Evolutionary conservation across 1,140 invertebrate species (phyloP).

Genomic region (Parapsyche elsis): DNA sequence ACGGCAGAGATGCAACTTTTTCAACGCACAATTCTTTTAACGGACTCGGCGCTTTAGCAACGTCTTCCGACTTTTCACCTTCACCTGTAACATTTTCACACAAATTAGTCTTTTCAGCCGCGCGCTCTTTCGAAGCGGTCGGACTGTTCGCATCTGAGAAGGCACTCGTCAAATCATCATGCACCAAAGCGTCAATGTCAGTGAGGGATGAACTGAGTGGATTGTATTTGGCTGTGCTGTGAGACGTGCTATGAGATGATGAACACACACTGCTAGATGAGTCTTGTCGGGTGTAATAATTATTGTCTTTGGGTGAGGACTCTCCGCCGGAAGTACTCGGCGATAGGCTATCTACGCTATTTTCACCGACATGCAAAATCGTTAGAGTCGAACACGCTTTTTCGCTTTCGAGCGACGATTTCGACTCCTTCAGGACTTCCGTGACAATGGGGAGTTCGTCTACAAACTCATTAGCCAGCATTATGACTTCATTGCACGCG

Average conservation of each 20-base stretch:
- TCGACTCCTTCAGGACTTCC: conserved; percentile 42
- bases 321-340: conserved; percentile 40
- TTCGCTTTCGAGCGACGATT: conserved; percentile 11
- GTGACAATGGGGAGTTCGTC: conserved; percentile 50
- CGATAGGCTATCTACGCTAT: neutral
- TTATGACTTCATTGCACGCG: conserved; percentile 54
- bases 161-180: conserved; percentile 59
- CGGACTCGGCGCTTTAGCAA: conserved; percentile 51
- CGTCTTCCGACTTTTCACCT: conserved; percentile 27
- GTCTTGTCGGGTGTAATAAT: conserved; percentile 64
- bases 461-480: conserved; percentile 52
- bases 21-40: conserved; percentile 71
- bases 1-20: conserved; percentile 73
- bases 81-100: conserved; percentile 48
- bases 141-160: neutral
- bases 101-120: conserved; percentile 15
- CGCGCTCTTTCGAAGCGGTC: neutral
- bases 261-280: conserved; percentile 65
- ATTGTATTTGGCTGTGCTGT: conserved; percentile 67
- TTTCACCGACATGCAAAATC: neutral
- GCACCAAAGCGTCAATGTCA: conserved; percentile 63
- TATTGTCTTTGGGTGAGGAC: conserved; percentile 40
- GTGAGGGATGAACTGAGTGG: conserved; percentile 65
- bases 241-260: conserved; percentile 62
- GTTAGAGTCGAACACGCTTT: neutral